Evolutionary conservation across 1,140 invertebrate species (phyloP).

Genomic region (Leptinotarsa defecta): DNA sequence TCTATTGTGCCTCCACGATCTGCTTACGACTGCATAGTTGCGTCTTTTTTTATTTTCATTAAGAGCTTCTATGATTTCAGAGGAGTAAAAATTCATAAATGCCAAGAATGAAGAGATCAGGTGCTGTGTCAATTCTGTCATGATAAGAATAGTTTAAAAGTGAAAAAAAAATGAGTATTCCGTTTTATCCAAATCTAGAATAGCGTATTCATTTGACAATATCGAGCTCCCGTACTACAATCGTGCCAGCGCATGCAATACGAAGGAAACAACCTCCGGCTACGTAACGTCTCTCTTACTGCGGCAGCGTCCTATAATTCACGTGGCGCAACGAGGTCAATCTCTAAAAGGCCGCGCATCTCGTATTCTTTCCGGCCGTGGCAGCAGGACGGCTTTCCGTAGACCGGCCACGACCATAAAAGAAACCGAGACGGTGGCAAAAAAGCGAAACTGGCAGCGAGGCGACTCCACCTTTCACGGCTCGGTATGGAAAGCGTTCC

Average conservation of each 20-base stretch:
- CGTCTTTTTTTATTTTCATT: too few relatives aligned
- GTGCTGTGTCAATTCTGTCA: too few relatives aligned
- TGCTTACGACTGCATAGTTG: too few relatives aligned
- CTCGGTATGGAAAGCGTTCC: background rate
- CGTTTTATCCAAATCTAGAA: too few relatives aligned
- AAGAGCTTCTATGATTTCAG: too few relatives aligned
- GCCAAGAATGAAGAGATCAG: too few relatives aligned
- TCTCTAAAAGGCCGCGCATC: background rate
- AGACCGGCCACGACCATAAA: background rate
- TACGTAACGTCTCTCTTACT: background rate
- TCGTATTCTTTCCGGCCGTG: background rate
- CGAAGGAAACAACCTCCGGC: background rate
- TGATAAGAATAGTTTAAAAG: too few relatives aligned
- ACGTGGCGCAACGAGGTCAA: background rate
- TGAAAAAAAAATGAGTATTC: too few relatives aligned
- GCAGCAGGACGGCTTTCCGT: background rate
- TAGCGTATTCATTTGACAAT: too few relatives aligned
- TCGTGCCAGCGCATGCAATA: background rate
- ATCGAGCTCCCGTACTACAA: too few relatives aligned
- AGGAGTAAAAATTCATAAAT: too few relatives aligned
- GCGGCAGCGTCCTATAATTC: background rate
- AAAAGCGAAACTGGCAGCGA: background rate
- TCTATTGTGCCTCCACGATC: too few relatives aligned
- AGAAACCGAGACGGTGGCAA: background rate
- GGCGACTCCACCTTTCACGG: background rate